A percentile compares a stretch with the other conserved stretches of the same genome.
These are phyloP conservation scores for Lasiurus cinereus DNA, from an alignment of 2,113 vertebrate species.

Conservation along the genomic window DNA sequence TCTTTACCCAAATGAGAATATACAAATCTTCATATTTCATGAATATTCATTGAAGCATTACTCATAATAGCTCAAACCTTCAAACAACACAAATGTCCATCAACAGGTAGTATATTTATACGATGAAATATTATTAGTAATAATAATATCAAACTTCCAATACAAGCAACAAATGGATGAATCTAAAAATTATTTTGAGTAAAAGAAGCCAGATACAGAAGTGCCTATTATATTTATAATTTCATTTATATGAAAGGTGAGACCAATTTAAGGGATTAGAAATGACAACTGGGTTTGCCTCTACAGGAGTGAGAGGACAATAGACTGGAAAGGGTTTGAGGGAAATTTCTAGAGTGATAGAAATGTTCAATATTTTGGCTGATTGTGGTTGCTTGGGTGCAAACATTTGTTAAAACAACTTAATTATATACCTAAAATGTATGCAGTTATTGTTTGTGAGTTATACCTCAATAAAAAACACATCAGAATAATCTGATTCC, in stretches of 20 bases:
- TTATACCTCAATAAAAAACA: not conserved
- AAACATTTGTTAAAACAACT: not conserved
- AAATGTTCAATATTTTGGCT: not conserved
- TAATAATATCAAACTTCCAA: not conserved
- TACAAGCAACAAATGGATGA: not conserved
- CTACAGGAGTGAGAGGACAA: no score
- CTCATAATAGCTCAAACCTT: not conserved
- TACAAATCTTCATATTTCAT: not conserved
- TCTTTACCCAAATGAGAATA: not conserved
- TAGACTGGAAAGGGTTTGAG: not conserved
- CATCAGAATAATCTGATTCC: not conserved
- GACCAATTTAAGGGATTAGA: not conserved
- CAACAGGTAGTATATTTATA: not conserved
- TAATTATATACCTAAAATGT: not conserved
- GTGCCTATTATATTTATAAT: not conserved
- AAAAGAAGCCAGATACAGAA: constrained; percentile 7
- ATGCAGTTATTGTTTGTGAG: not conserved
- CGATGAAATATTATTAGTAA: not conserved
- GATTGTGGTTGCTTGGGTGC: not conserved
- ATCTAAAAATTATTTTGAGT: not conserved
- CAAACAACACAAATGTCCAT: not conserved
- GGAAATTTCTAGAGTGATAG: not conserved
- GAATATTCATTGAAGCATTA: not conserved
- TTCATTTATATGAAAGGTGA: not conserved
- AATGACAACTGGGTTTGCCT: not conserved